Conservation (phyloP, 2,888 invertebrate genomes). For the Melolontha melolontha region DNA sequence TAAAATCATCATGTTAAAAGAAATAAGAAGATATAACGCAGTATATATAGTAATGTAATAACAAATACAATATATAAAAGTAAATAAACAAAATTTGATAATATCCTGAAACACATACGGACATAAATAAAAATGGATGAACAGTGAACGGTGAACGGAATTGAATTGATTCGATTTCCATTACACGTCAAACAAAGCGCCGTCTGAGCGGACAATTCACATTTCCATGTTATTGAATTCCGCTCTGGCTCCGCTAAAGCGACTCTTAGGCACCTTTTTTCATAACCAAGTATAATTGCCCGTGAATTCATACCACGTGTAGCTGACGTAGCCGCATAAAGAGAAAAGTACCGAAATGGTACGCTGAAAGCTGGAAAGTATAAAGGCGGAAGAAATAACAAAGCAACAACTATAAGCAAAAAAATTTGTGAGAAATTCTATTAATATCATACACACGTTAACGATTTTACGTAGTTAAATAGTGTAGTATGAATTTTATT, state of each 20-base stretch:
- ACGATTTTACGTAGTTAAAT: no score
- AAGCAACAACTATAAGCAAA: background rate
- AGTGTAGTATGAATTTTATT: no score
- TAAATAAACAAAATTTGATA: no score
- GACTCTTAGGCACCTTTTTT: conserved; percentile 38
- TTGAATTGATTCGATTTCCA: conserved; percentile 46
- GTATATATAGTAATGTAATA: no score
- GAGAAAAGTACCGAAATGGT: background rate
- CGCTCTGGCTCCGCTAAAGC: conserved; percentile 31
- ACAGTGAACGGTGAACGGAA: conserved; percentile 21
- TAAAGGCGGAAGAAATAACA: conserved; percentile 19
- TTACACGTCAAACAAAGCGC: conserved; percentile 47
- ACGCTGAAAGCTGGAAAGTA: conserved; percentile 14
- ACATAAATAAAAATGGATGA: background rate
- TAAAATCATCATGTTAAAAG: no score
- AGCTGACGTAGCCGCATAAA: conserved; percentile 16
- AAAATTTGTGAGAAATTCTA: no score
- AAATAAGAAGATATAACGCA: no score
- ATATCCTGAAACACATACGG: conserved; percentile 2
- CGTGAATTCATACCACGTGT: conserved; percentile 41
- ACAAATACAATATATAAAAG: no score
- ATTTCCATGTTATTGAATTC: conserved; percentile 50
- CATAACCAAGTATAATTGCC: conserved; percentile 40
- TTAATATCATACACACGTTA: no score
- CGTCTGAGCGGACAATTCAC: conserved; percentile 43